A percentile compares a stretch with the other conserved stretches of the same genome.
Evolutionary conservation across 2,888 invertebrate species (phyloP).

Genomic region (Argyra leucocephala): DNA sequence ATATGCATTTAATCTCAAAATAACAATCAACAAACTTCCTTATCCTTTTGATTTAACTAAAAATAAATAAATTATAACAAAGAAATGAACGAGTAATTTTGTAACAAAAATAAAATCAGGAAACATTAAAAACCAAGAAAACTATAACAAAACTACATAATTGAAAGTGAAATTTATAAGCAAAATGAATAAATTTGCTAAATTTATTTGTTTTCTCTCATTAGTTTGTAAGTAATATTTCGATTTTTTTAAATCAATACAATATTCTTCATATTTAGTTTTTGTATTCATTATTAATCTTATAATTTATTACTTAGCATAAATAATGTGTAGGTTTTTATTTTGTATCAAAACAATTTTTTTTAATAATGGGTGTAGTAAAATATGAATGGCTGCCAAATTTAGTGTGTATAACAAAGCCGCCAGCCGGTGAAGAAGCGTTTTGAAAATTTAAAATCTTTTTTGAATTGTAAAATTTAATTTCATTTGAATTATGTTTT

Average conservation of each 20-base stretch:
- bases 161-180: not conserved
- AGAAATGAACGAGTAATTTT: not conserved
- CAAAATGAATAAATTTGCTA: not conserved
- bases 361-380: not conserved
- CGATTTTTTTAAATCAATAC: not conserved
- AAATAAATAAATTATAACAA: not conserved
- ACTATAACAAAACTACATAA: too few relatives aligned
- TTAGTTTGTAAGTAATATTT: not conserved
- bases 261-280: too few relatives aligned
- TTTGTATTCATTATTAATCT: too few relatives aligned
- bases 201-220: not conserved
- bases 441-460: not conserved
- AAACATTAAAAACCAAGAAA: too few relatives aligned
- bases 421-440: not conserved
- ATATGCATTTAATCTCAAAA: not conserved
- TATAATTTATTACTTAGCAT: too few relatives aligned
- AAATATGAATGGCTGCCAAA: slow-evolving; percentile 2
- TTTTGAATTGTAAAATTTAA: not conserved
- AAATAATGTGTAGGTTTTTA: too few relatives aligned
- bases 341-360: too few relatives aligned
- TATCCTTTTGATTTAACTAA: not conserved
- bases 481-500: not conserved
- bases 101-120: too few relatives aligned
- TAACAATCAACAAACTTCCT: not conserved
- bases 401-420: slow-evolving; percentile 1